Conservation (phyloP, 1,140 invertebrate genomes). For the Solen grandis region DNA sequence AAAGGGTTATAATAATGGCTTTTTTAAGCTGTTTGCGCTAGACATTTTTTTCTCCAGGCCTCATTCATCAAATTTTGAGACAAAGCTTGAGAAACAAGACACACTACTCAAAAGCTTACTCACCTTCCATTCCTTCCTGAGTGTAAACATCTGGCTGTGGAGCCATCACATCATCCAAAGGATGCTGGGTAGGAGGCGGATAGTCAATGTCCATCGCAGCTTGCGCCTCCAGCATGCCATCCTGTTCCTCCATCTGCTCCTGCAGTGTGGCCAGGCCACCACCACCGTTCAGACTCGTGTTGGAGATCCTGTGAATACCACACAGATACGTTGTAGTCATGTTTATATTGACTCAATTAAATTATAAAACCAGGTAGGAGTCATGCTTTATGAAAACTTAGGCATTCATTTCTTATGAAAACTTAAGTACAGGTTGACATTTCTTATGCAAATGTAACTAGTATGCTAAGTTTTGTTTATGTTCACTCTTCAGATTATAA, state of each 20-base stretch:
- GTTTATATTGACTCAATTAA: too few species aligned
- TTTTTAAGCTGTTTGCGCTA: neutral
- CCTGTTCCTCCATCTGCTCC: slow-evolving; percentile 57
- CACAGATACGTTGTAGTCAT: too few species aligned
- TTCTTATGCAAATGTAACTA: too few species aligned
- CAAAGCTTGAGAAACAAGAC: neutral
- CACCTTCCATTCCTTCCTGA: slow-evolving; percentile 50
- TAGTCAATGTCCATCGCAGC: slow-evolving; percentile 4
- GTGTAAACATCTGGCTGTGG: neutral
- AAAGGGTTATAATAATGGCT: too few species aligned
- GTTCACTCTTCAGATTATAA: too few species aligned
- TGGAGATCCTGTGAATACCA: slow-evolving; percentile 64
- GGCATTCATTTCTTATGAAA: too few species aligned
- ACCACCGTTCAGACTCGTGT: slow-evolving; percentile 36
- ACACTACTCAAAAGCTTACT: neutral
- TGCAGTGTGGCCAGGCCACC: slow-evolving; percentile 61
- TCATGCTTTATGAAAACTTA: too few species aligned
- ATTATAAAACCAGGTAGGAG: too few species aligned
- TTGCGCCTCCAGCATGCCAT: neutral
- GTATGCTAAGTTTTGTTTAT: too few species aligned
- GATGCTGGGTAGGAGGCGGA: neutral
- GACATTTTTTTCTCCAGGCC: neutral
- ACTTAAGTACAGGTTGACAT: too few species aligned
- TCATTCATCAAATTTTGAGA: neutral
- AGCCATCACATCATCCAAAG: slow-evolving; percentile 5